A percentile compares a stretch with the other conserved stretches of the same genome.
Evolutionary conservation across 2,797 vertebrate genomes (phyloP).

Genomic region (Pipistrellus pipistrellus): DNA sequence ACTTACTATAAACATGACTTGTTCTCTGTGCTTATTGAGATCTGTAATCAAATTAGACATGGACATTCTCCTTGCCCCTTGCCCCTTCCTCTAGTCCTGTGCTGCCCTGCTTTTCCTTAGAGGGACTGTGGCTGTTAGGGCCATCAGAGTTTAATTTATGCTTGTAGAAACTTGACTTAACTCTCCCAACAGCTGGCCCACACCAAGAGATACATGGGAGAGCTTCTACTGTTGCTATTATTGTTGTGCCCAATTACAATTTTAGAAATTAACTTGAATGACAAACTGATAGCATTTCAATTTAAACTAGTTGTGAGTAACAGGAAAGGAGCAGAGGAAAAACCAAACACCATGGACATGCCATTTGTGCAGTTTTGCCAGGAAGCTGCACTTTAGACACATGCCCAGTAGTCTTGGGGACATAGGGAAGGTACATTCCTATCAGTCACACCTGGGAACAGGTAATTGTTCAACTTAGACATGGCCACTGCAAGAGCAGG

Average conservation of each 20-base stretch:
- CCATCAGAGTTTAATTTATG: background rate
- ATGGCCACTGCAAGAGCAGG: too few relatives aligned
- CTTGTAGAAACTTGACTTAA: background rate
- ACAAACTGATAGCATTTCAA: background rate
- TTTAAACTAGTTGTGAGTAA: too few relatives aligned
- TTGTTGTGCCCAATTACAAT: background rate
- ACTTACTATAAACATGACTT: background rate
- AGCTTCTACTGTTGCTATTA: background rate
- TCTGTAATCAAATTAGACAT: background rate
- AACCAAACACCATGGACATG: too few relatives aligned
- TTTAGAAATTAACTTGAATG: background rate
- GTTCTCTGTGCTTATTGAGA: background rate
- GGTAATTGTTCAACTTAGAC: too few relatives aligned
- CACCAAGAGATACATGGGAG: background rate
- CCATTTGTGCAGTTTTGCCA: too few relatives aligned
- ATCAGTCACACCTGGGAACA: too few relatives aligned
- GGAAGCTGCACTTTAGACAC: too few relatives aligned
- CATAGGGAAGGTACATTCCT: too few relatives aligned
- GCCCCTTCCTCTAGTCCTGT: background rate
- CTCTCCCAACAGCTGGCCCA: background rate
- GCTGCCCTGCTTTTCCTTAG: background rate
- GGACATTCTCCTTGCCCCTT: background rate
- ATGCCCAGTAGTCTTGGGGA: too few relatives aligned
- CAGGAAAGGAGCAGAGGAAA: too few relatives aligned
- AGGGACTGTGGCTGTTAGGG: too few relatives aligned